Evolutionary conservation across 2,113 vertebrate species (phyloP).

Genomic region (Astur gentilis): DNA sequence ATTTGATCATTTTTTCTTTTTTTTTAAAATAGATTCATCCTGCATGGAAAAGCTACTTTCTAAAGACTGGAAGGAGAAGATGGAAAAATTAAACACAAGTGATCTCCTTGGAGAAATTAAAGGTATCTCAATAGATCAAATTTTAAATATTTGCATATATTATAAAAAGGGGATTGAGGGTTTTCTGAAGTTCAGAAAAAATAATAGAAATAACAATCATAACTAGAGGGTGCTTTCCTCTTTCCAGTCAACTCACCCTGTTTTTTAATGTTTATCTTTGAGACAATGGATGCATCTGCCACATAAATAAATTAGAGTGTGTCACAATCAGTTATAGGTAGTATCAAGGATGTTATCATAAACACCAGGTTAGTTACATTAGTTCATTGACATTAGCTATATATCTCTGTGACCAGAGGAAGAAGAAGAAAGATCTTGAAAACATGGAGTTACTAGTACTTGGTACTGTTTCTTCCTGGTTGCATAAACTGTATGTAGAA

Average conservation of each 20-base stretch:
- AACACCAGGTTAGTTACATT: neutral
- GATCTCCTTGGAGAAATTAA: conserved; percentile 97
- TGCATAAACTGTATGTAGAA: neutral
- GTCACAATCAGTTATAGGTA: neutral
- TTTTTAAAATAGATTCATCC: conserved; percentile 82
- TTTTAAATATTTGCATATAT: neutral
- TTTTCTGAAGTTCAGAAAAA: neutral
- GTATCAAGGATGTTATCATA: neutral
- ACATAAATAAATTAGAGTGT: neutral
- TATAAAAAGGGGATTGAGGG: neutral
- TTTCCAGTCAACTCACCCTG: neutral
- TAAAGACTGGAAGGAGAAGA: conserved; percentile 99
- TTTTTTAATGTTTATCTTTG: neutral
- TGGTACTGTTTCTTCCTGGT: neutral
- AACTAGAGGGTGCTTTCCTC: neutral
- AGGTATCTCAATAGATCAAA: conserved; percentile 77
- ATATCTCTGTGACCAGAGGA: neutral
- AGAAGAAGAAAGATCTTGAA: neutral
- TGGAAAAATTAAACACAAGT: conserved; percentile 95
- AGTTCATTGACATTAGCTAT: neutral
- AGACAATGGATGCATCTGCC: neutral
- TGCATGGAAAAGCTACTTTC: conserved; percentile 98
- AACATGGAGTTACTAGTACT: neutral
- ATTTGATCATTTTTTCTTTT: neutral
- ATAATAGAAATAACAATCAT: neutral